Percentiles rank a stretch among this genome's conserved stretches.
phyloP scores from a whole-genome alignment of 2,888 invertebrate genomes.

The Argynnis bischoffii region DNA sequence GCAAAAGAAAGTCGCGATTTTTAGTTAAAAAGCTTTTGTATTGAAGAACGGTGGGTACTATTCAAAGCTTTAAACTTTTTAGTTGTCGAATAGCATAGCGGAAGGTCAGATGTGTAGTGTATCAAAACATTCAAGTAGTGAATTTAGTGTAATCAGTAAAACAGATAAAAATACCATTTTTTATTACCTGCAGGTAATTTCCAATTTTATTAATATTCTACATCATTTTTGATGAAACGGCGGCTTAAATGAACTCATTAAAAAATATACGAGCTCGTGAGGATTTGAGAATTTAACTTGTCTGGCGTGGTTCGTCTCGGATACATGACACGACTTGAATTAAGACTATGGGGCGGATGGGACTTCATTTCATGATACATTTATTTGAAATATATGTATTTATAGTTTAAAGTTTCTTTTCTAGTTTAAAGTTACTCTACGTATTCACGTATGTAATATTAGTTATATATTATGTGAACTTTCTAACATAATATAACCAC shows the following conservation, averaged over 20 bases:
- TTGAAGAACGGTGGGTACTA: constrained; percentile 58
- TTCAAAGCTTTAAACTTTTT: constrained; percentile 66
- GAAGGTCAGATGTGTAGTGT: constrained; percentile 64
- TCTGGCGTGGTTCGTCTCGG: background rate
- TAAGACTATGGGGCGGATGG: background rate
- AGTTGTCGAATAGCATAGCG: constrained; percentile 65
- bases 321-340: constrained; percentile 5
- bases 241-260: background rate
- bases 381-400: background rate
- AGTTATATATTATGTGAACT: background rate
- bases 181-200: constrained; percentile 22
- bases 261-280: background rate
- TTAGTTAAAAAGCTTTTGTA: constrained; percentile 67
- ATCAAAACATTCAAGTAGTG: constrained; percentile 30
- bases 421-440: no score
- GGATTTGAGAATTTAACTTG: constrained; percentile 12
- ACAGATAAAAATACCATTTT: constrained; percentile 6
- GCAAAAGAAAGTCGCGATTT: constrained; percentile 71
- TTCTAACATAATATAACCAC: background rate
- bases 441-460: background rate
- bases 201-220: constrained; percentile 3
- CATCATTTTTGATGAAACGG: background rate
- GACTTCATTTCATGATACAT: background rate
- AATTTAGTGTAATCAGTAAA: constrained; percentile 15
- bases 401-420: no score